Evolutionary conservation across 2,797 vertebrate species (phyloP), one percentile per base, ranked within the genome.

Genomic region (Coendou prehensilis): DNA sequence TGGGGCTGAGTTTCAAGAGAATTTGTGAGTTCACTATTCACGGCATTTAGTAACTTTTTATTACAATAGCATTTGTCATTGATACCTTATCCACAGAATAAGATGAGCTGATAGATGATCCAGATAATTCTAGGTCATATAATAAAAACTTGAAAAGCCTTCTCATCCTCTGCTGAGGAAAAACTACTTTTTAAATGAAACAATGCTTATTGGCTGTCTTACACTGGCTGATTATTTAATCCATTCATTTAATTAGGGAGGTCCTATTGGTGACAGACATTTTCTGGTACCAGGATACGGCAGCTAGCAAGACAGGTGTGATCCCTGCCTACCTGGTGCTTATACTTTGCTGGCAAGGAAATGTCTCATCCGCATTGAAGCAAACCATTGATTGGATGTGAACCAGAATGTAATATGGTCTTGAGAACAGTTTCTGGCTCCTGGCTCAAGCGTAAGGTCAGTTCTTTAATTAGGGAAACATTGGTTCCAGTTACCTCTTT

Each of bases 1-100:
- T 84, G 85, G 10, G 85, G 54, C 87, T 73, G 56, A n/a, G 59
- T 89, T 95, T 93, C 93, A 93, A 94, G 78, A 92, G 89, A 88
- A 91, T 82, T 10, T 75, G 18, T 45, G 75, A 95, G 63, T 87
- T 92, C 14, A 5, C 33, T 59, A 5, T 71, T 93, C 8, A 0
- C 76, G 64, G 63, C 84, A 76, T 94, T 96, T 94, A 93, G 89
- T 92, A 89, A 91, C 69, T 83, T 28, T 5, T 87, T 87, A n/a
- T 87, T 81, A 37, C 15, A 95, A 61, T 33, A 61, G 52, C 33
- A 1, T 85, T 79, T 86, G 78, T 94, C 73, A 64, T 61, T 37
- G 78, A 63, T 23, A 20, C 10, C 22, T 80, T 73, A 23, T 79
- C 57, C 18, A 9, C 4, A 59, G 93, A 89, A 28, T 80, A 30